Base-by-base conservation (phyloP, 2,797 vertebrate genomes). In the Uromys caudimaculatus region DNA sequence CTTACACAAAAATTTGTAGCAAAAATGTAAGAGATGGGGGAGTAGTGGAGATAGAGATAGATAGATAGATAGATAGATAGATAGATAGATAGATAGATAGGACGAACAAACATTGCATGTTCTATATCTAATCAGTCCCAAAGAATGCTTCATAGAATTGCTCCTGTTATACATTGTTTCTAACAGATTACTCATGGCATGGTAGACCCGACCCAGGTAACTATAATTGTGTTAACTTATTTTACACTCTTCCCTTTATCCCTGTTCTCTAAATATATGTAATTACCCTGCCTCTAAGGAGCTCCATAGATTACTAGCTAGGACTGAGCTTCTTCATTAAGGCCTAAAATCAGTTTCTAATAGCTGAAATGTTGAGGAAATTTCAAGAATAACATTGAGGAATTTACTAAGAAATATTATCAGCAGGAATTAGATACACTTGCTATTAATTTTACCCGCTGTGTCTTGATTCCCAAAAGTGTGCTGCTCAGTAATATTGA, bases 261-360 rank as follows among this genome's bases (percentile, higher is more conserved):
- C 6, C 1, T 29, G 2, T 78, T 90, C 21, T 82, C 47, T 21
- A 77, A 92, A 94, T 93, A 77, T n/a, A 90, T 16, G 8, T 81
- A 91, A 73, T 69, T 38, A 79, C 3, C 89, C 27, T 86, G 1
- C 81, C 60, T 93, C 21, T 47, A 52, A 90, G 64, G 24, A 93
- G n/a, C 2, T 60, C 38, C 27, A 73, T 6, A 84, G 4, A 13
- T 95, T 73, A 12, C 38, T 67, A 84, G 71, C 3, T n/a, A 19
- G 89, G n/a, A 96, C 9, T 94, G n/a, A 79, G 19, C 14, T 95
- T 95, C 35, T 91, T 79, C 67, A 94, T 83, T 95, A 97, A 96
- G 85, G 78, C 77, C 60, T 89, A 38, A 75, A 95, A 93, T 71
- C 78, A 69, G 90, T 96, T 88, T 89, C 54, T 77, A 88, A 56